Evolutionary conservation across 2,113 vertebrate genomes (phyloP), one percentile per base, ranked within the genome.

Genomic region (Euleptes europaea): DNA sequence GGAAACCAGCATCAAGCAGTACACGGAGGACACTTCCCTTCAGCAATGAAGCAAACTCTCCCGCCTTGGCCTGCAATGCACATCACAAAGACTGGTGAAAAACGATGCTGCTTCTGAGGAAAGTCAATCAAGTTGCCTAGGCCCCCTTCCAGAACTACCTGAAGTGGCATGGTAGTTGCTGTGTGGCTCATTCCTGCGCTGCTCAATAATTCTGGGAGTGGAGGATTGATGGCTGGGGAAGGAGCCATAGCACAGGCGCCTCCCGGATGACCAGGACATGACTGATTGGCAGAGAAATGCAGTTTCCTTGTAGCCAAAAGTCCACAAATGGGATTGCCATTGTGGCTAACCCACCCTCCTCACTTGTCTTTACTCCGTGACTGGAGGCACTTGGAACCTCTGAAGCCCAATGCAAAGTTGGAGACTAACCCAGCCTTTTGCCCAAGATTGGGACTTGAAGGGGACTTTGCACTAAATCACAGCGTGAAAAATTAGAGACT

Each of bases 1-100:
- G 96, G 88, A 99, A 97, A 5, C 99, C 98, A 9, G 98, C 98
- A 66, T 99, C 99, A 15, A 99, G 96, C 73, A 99, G 95, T 26
- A 98, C 96, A 28, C 89, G 94, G 76, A 96, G 82, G 82, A 99
- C 33, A 3, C 96, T 98, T 90, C 97, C 97, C 80, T 94, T 97
- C 82, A 99, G 88, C 1, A 78, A 93, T 3, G 96, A 95, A 21
- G 85, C 73, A 92, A 98, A 99, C 77, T 96, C 96, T 0, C 98
- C 98, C 77, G 95, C 94, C 80, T 92, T 96, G 2, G 98, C 98
- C 98, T 99, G 92, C 28, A 91, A 95, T 0, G 2, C 28, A 83
- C 2, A 70, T 1, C 38, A 91, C 42, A 86, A 33, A 85, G 4
- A 28, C 4, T 86, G 3, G 2, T 19, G 35, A 28, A n/a, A 19